Evolutionary conservation across 2,797 vertebrate genomes (phyloP).

Genomic region (Euthynnus affinis): DNA sequence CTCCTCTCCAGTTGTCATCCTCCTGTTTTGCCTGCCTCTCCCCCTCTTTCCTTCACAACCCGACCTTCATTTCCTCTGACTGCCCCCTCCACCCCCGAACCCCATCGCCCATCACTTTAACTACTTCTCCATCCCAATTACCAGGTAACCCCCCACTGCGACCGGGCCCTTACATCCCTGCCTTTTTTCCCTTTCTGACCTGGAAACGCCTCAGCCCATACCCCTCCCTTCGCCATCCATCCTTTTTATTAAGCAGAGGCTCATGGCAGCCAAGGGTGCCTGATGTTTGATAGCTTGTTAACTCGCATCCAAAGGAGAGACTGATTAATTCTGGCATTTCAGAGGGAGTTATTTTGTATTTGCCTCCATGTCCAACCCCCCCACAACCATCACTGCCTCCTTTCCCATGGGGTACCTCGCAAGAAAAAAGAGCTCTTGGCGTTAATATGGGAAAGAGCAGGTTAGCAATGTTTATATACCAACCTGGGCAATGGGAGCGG

Average conservation of each 20-base stretch:
- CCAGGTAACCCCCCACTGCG: slow-evolving; percentile 60
- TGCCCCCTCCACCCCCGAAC: slow-evolving; percentile 6
- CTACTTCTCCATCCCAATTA: slow-evolving; percentile 76
- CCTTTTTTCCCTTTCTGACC: slow-evolving; percentile 55
- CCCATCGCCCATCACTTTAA: slow-evolving; percentile 47
- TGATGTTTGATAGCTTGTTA: slow-evolving; percentile 81
- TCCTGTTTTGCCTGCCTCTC: slow-evolving; percentile 2
- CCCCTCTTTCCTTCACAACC: slow-evolving; percentile 6
- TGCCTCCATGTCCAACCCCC: slow-evolving; percentile 63
- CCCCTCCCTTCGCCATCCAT: slow-evolving; percentile 37
- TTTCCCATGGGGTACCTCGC: slow-evolving; percentile 28
- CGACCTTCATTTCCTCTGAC: slow-evolving; percentile 39
- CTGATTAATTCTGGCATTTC: slow-evolving; percentile 82
- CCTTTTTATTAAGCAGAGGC: slow-evolving; percentile 58
- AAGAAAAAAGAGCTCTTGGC: slow-evolving; percentile 47
- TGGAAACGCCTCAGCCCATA: slow-evolving; percentile 53
- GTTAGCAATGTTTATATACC: slow-evolving; percentile 29
- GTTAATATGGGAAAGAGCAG: slow-evolving; percentile 53
- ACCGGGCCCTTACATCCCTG: slow-evolving; percentile 45
- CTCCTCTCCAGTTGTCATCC: background rate
- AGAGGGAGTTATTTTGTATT: slow-evolving; percentile 78
- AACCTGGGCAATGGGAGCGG: slow-evolving; percentile 42
- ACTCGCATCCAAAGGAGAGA: slow-evolving; percentile 64
- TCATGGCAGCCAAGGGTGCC: slow-evolving; percentile 57
- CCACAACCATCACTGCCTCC: slow-evolving; percentile 29